Conservation (phyloP, 1,140 invertebrate genomes). For the Steinernema khuongi region DNA sequence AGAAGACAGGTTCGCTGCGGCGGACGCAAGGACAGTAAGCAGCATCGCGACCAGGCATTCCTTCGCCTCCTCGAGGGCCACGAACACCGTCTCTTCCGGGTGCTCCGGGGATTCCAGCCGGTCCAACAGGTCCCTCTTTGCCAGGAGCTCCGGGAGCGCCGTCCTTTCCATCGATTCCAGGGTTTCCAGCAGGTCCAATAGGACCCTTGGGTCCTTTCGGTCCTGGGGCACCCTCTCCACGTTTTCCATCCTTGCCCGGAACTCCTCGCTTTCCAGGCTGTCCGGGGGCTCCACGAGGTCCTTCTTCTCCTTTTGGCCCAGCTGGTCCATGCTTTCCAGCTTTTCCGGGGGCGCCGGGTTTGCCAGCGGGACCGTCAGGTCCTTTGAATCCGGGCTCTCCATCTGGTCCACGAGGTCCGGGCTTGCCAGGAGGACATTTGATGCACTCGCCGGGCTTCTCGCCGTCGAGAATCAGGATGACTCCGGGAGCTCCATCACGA, state of each 20-base stretch:
- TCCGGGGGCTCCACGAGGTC: constrained; percentile 24
- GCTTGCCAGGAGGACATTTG: constrained; percentile 9
- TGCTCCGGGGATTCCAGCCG: constrained; percentile 28
- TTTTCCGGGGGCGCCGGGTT: constrained; percentile 21
- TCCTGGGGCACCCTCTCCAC: constrained; percentile 16
- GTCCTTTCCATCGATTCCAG: constrained; percentile 24
- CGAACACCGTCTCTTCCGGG: constrained; percentile 17
- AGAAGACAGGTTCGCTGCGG: neutral
- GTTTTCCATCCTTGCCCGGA: constrained; percentile 10
- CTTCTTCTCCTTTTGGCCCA: constrained; percentile 21
- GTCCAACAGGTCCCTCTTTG: constrained; percentile 37
- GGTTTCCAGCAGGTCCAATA: constrained; percentile 22
- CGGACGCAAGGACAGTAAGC: neutral
- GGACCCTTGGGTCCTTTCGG: constrained; percentile 15
- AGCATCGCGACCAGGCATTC: neutral
- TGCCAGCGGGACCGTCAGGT: constrained; percentile 16
- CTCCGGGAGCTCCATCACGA: constrained; percentile 14
- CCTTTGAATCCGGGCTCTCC: constrained; percentile 26
- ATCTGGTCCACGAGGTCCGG: constrained; percentile 14
- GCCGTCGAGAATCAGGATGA: neutral
- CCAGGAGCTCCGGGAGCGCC: constrained; percentile 24
- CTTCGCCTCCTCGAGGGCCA: neutral
- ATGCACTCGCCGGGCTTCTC: constrained; percentile 19
- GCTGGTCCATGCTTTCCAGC: constrained; percentile 20
- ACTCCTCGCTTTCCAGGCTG: constrained; percentile 25